Evolutionary conservation across 2,113 vertebrate species (phyloP).

Genomic region (Burhinus oedicnemus): DNA sequence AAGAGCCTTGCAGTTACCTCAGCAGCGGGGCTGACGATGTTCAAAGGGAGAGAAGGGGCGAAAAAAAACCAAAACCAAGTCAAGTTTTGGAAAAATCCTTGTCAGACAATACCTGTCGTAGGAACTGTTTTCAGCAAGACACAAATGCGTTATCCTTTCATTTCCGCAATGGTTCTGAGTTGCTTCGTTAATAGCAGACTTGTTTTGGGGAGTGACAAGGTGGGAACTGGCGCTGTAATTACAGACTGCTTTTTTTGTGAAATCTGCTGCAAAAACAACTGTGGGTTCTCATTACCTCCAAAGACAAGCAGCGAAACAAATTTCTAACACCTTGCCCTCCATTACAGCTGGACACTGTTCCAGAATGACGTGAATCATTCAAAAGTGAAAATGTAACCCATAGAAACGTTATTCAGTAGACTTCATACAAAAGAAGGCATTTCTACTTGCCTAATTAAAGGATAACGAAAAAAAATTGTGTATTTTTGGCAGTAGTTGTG

Average conservation of each 20-base stretch:
- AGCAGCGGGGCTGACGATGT: neutral
- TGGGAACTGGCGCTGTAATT: neutral
- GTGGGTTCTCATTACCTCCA: neutral
- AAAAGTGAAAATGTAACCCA: slow-evolving; percentile 18
- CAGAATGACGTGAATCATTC: slow-evolving; percentile 9
- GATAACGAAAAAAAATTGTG: neutral
- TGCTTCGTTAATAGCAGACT: slow-evolving; percentile 4
- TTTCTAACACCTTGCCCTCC: slow-evolving; percentile 25
- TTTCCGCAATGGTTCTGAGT: neutral
- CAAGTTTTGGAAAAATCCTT: neutral
- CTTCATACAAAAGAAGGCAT: neutral
- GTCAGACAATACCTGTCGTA: neutral
- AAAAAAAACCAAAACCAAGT: neutral
- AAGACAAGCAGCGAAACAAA: neutral
- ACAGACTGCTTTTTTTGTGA: slow-evolving; percentile 5
- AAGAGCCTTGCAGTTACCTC: neutral
- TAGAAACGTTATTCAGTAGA: neutral
- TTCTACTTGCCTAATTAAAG: neutral
- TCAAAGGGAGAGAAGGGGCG: neutral
- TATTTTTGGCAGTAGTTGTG: neutral
- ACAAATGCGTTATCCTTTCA: neutral
- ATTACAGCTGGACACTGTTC: neutral
- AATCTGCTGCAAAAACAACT: neutral
- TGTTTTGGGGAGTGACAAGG: slow-evolving; percentile 10
- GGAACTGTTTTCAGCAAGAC: neutral